Percentiles rank a stretch among this genome's conserved stretches.
Evolutionary conservation across 2,113 vertebrate species (phyloP).

Genomic region (Eublepharis macularius): DNA sequence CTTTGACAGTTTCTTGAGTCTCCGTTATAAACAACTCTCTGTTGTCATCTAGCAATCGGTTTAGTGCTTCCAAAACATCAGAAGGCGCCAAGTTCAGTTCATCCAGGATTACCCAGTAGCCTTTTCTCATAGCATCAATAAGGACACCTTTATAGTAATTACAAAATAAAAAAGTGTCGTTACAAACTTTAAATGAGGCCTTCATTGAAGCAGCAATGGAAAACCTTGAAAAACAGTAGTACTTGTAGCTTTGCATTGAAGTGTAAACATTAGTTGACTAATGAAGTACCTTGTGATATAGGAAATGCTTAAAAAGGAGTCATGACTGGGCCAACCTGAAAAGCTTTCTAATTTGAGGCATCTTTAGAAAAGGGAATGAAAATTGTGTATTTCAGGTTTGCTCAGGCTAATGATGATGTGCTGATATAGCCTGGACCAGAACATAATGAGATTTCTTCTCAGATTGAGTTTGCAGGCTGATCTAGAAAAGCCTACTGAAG

Average conservation of each 20-base stretch:
- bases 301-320: background rate
- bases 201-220: background rate
- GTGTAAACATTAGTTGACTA: background rate
- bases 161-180: background rate
- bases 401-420: no score
- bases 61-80: conserved; percentile 95
- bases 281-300: background rate
- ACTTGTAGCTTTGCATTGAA: background rate
- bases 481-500: no score
- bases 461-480: no score
- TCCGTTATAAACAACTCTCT: conserved; percentile 93
- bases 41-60: conserved; percentile 95
- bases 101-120: conserved; percentile 97
- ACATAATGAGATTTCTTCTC: no score
- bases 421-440: no score
- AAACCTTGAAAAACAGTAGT: background rate
- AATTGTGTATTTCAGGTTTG: no score
- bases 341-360: background rate
- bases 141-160: conserved; percentile 81
- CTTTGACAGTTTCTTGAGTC: conserved; percentile 95
- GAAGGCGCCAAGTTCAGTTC: conserved; percentile 97
- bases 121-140: conserved; percentile 96
- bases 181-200: background rate
- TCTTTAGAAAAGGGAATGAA: no score
- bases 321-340: background rate